A percentile compares a stretch with the other conserved stretches of the same genome.
These are phyloP conservation scores for Calyptomena viridis DNA, from an alignment of 2,113 vertebrate genomes.

Conservation along the genomic window DNA sequence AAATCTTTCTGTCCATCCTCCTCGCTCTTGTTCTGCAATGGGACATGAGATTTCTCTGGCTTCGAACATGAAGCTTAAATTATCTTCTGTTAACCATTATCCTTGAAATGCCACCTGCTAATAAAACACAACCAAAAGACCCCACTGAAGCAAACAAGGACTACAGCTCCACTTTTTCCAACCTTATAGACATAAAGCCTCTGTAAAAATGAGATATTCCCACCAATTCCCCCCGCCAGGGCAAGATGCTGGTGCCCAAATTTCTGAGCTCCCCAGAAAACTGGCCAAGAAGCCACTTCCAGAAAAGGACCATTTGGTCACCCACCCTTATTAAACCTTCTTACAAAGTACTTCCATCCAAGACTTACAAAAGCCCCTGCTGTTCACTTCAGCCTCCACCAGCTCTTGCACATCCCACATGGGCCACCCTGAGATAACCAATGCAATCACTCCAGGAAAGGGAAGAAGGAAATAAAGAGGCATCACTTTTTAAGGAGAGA, in stretches of 20 bases:
- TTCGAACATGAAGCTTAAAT: background rate
- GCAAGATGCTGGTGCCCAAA: background rate
- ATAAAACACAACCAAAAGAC: background rate
- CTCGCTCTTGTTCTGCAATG: background rate
- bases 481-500: background rate
- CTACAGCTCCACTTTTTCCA: background rate
- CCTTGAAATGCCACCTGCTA: background rate
- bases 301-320: background rate
- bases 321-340: background rate
- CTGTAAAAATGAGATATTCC: background rate
- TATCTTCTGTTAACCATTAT: background rate
- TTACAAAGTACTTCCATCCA: background rate
- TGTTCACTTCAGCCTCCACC: background rate
- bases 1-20: background rate
- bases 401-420: background rate
- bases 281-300: background rate
- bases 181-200: background rate
- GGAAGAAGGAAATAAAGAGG: accelerated
- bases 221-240: background rate
- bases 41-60: background rate
- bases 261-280: background rate
- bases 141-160: background rate
- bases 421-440: background rate
- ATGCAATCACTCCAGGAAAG: accelerated
- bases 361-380: background rate